Evolutionary conservation across 2,888 invertebrate genomes (phyloP), one percentile per base, ranked within the genome.

Genomic region (Eudemis profundana): DNA sequence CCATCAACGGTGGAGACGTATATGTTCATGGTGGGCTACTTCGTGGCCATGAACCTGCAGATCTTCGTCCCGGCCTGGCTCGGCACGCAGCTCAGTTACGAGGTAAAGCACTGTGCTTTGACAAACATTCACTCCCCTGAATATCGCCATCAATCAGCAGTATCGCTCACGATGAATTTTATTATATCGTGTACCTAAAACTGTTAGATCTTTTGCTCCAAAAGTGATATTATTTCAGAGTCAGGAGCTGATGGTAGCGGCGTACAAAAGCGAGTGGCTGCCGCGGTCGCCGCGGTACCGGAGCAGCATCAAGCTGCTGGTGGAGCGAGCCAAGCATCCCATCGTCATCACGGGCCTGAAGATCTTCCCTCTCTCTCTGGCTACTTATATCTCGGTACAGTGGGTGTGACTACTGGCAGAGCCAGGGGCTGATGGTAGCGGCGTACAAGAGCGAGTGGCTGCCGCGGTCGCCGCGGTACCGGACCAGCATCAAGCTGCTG

Each of bases 381-480:
- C 70, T 36, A 85, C 86, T 14, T 88, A 87, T 69, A 79, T 74
- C 68, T 80, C 84, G 68, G 88, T 85, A 74, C 40, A 8, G 2
- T 10, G 5, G 2, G 2, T 8, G 5, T 8, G 8, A 29, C 10
- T 29, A n/a, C n/a, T n/a, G n/a, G n/a, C 69, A 87, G 87, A 85
- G 87, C 71, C 67, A 76, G 69, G 72, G 79, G 61, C 66, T 87
- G 61, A 75, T 77, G 17, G 77, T 75, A 50, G 82, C 87, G 14
- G 85, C 82, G 1, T 88, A 87, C 69, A 74, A 74, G 51, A 73
- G 78, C 66, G 84, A 87, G 61, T 89, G 87, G 89, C 79, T 86
- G 50, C 74, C 79, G 3, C 77, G 81, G 66, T 80, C 82, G 2
- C 76, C 79, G 66, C 60, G 71, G 15, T 87, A 81, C 70, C 86